Conservation (phyloP, 2,888 invertebrate genomes). For the Megalurothrips usitatus region DNA sequence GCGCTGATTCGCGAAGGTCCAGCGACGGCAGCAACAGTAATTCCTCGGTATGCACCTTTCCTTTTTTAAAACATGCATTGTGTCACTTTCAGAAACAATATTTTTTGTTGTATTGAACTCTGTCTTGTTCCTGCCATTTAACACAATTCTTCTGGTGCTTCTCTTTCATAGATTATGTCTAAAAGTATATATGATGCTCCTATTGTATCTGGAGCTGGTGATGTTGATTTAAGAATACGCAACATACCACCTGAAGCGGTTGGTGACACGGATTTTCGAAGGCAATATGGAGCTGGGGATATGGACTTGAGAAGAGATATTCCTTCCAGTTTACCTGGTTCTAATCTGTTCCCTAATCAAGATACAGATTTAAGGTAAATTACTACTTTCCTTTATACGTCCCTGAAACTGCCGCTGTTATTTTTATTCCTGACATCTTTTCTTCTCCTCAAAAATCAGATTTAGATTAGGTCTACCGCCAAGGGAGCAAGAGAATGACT, state of each 20-base stretch:
- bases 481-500: background rate
- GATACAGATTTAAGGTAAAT: background rate
- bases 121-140: too few relatives aligned
- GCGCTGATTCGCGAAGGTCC: background rate
- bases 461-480: background rate
- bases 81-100: background rate
- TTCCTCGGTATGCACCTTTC: background rate
- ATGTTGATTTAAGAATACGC: conserved; percentile 29
- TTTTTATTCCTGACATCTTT: background rate
- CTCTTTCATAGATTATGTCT: background rate
- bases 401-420: background rate
- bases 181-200: background rate
- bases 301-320: background rate
- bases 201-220: conserved; percentile 27
- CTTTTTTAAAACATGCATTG: background rate
- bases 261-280: background rate
- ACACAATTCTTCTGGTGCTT: background rate
- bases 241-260: background rate
- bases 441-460: background rate
- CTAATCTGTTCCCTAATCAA: background rate
- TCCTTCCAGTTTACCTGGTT: background rate
- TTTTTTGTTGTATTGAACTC: too few relatives aligned
- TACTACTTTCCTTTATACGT: background rate
- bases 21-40: background rate
- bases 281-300: background rate